phyloP scores from a whole-genome alignment of 2,888 invertebrate genomes.

The Drosophila fulvimacula region DNA sequence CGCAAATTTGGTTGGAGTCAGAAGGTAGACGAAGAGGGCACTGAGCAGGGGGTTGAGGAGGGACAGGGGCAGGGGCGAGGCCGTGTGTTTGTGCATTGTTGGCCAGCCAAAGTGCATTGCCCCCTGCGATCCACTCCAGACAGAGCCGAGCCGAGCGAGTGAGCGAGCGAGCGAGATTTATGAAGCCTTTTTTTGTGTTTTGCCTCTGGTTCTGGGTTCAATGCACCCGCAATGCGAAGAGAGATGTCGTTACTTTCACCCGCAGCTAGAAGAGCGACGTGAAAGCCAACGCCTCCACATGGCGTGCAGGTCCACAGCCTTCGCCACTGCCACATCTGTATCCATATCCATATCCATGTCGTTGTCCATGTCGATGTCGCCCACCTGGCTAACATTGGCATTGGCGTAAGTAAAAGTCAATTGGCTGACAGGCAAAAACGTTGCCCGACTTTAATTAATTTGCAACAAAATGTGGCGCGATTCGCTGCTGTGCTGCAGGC shows the following conservation, averaged over 20 bases:
- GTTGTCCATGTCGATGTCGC: slow-evolving; percentile 34
- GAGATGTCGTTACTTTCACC: slow-evolving; percentile 56
- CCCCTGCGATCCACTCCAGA: slow-evolving; percentile 28
- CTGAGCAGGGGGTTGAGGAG: too few relatives aligned
- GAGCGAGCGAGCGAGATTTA: slow-evolving; percentile 62
- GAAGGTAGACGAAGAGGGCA: background rate
- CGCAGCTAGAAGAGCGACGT: slow-evolving; percentile 61
- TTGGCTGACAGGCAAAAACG: slow-evolving; percentile 72
- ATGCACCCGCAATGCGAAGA: slow-evolving; percentile 46
- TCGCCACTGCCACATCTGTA: background rate
- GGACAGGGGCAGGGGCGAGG: background rate
- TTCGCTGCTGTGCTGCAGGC: slow-evolving; percentile 41
- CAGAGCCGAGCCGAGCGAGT: slow-evolving; percentile 1
- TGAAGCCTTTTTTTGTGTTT: slow-evolving; percentile 49
- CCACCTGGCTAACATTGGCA: slow-evolving; percentile 37
- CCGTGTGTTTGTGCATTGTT: slow-evolving; percentile 50
- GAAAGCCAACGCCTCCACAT: slow-evolving; percentile 76
- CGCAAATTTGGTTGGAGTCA: slow-evolving; percentile 67
- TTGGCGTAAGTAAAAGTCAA: slow-evolving; percentile 71
- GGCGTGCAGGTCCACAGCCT: slow-evolving; percentile 4
- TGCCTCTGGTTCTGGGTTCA: slow-evolving; percentile 68
- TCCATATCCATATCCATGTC: slow-evolving; percentile 5
- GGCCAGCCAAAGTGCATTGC: slow-evolving; percentile 47
- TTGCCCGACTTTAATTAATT: slow-evolving; percentile 71
- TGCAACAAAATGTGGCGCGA: slow-evolving; percentile 72